phyloP scores from a whole-genome alignment of 2,113 vertebrate species.

The Melanerpes formicivorus region DNA sequence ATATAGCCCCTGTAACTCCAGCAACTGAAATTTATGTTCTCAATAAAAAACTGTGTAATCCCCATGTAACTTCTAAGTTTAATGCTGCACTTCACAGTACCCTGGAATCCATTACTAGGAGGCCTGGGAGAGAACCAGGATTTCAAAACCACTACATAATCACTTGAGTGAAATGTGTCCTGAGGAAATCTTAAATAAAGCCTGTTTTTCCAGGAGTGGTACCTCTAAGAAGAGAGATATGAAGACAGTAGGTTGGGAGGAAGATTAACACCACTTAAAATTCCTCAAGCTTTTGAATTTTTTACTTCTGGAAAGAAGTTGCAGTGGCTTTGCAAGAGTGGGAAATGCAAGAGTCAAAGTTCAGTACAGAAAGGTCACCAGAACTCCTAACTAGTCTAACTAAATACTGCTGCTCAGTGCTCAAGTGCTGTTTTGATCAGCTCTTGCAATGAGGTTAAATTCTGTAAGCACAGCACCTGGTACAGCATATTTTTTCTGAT shows the following conservation, averaged over 20 bases:
- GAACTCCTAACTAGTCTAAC: not conserved
- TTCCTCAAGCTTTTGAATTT: not conserved
- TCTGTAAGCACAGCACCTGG: not conserved
- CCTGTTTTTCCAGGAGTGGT: not conserved
- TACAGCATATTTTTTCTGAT: not conserved
- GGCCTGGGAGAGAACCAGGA: not conserved
- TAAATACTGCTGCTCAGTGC: not conserved
- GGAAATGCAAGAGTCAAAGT: not conserved
- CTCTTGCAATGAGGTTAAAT: not conserved
- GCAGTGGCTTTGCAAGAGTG: not conserved
- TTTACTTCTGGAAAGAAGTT: not conserved
- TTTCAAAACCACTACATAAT: not conserved
- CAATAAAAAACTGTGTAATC: not conserved
- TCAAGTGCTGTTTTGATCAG: not conserved
- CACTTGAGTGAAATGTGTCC: not conserved
- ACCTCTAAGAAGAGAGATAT: not conserved
- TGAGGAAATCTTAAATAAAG: not conserved
- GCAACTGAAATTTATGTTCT: not conserved
- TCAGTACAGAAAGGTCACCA: not conserved
- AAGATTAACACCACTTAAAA: not conserved
- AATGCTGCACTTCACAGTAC: not conserved
- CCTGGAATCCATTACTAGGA: not conserved
- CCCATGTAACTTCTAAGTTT: not conserved
- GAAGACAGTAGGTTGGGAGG: not conserved
- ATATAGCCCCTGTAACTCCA: not conserved